phyloP scores from a whole-genome alignment of 1,140 invertebrate species.

The Trinorchestia longiramus region DNA sequence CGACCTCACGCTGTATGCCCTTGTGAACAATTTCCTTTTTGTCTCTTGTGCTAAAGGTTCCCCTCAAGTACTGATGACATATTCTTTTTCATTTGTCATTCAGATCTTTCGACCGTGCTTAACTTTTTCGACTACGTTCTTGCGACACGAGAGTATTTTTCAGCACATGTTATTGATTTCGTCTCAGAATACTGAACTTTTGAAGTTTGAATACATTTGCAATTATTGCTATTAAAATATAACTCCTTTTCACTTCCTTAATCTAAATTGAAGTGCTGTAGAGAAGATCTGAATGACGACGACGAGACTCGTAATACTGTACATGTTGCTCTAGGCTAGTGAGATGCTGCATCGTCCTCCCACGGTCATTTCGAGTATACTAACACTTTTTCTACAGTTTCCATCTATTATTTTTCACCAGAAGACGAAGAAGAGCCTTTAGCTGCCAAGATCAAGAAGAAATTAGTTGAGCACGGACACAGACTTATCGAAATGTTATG shows the following conservation, averaged over 20 bases:
- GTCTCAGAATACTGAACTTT: not conserved
- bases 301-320: not conserved
- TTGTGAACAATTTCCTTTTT: not conserved
- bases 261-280: not conserved
- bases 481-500: constrained; percentile 92
- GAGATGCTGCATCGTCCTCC: constrained; percentile 46
- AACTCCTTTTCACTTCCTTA: not conserved
- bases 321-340: not conserved
- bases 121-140: not conserved
- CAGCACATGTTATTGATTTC: not conserved
- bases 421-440: constrained; percentile 91
- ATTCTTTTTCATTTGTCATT: not conserved
- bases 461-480: constrained; percentile 76
- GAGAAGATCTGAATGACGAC: not conserved
- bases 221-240: not conserved
- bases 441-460: constrained; percentile 82
- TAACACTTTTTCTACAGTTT: constrained; percentile 81
- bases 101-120: not conserved
- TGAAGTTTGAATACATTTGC: not conserved
- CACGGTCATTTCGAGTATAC: constrained; percentile 75
- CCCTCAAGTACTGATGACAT: not conserved
- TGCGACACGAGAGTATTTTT: not conserved
- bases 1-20: not conserved
- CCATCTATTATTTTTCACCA: constrained; percentile 93
- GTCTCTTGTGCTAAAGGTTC: not conserved